Evolutionary conservation across 2,797 vertebrate species (phyloP), one percentile per base, ranked within the genome.

Genomic region (Danio kyathit): DNA sequence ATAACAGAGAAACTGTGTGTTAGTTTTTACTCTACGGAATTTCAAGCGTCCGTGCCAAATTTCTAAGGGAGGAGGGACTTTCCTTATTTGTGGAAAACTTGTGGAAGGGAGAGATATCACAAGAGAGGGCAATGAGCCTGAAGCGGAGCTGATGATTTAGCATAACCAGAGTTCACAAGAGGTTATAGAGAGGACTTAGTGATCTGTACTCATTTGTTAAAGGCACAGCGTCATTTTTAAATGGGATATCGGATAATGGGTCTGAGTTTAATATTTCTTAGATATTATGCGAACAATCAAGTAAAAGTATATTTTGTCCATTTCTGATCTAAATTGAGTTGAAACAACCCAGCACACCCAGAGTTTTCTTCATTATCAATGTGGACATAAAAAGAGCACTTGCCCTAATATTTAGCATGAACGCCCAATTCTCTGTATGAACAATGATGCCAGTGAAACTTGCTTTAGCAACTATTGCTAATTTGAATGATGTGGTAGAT

Each of bases 61-160:
- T 88, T 92, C 90, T 80, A 84, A 88, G 77, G 13, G 9, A 88
- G 89, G 92, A 92, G 92, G 89, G 85, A 85, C 87, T 92, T 87
- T 81, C 87, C 88, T 92, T 94, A 92, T 94, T 94, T 93, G 92
- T 91, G 92, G 93, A 94, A 93, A 92, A 93, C 84, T 46, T 46
- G 90, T 88, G 91, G 90, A 91, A 86, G 86, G 87, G 85, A 91
- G 91, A 75, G 89, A 91, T 87, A 89, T 93, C 90, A 81, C 90
- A 69, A 48, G 69, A 83, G 86, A 88, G 85, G 54, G 83, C 77
- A 88, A 88, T 88, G 89, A 91, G 87, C 82, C 86, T 86, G 72
- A 85, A 72, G 63, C 81, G 83, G 82, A 89, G 89, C 78, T 83
- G 29, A 74, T 82, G 56, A 48, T 21, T 43, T n/a, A 41, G 11